These are phyloP conservation scores for Mesoclemmys tuberculata DNA, from an alignment of 2,113 vertebrate genomes.

Conservation along the genomic window DNA sequence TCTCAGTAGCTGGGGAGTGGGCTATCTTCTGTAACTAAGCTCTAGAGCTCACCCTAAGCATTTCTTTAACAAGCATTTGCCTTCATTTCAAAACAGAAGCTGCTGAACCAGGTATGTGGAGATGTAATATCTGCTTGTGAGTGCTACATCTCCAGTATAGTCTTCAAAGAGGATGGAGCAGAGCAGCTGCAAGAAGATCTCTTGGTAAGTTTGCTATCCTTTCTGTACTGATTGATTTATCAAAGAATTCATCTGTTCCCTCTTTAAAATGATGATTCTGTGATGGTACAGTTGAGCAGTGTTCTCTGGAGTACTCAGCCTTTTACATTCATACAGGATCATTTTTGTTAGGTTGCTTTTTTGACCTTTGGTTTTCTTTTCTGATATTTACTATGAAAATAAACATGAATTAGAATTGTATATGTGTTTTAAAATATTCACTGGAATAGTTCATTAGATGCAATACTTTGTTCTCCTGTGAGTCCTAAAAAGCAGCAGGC, in stretches of 20 bases:
- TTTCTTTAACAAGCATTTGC: slow-evolving; percentile 26
- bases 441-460: neutral
- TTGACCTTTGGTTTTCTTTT: neutral
- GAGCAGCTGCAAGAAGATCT: slow-evolving; percentile 83
- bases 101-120: slow-evolving; percentile 85
- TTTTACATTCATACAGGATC: neutral
- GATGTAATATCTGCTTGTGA: slow-evolving; percentile 87
- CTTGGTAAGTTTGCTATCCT: slow-evolving; percentile 80
- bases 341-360: neutral
- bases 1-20: neutral
- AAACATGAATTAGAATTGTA: neutral
- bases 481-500: neutral
- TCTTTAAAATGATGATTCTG: neutral
- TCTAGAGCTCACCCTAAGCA: neutral
- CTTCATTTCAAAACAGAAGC: slow-evolving; percentile 69
- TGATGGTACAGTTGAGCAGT: neutral
- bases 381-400: neutral
- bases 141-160: slow-evolving; percentile 80
- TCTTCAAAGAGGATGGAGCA: slow-evolving; percentile 83
- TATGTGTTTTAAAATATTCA: neutral
- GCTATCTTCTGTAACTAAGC: neutral
- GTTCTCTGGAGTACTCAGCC: neutral
- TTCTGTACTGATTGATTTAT: neutral
- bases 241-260: neutral
- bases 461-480: neutral